Percentiles rank a stretch among this genome's conserved stretches.
Conservation (phyloP, 2,888 invertebrate genomes). For the Chydorus sphaericus region DNA sequence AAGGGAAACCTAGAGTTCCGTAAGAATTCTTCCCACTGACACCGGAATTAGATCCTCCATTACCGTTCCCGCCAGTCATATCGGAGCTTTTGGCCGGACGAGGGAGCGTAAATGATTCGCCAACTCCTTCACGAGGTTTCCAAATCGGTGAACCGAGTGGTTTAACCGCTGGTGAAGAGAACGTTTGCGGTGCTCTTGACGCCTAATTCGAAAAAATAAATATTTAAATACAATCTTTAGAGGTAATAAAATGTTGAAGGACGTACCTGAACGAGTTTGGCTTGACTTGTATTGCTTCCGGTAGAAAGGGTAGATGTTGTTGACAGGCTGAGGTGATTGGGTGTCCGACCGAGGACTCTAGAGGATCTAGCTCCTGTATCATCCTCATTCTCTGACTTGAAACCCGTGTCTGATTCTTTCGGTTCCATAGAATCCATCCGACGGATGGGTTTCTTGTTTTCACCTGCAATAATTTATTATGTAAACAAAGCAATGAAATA, state of each 20-base stretch:
- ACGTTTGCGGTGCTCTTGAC: slow-evolving; percentile 12
- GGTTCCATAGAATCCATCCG: slow-evolving; percentile 13
- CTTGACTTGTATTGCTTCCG: slow-evolving; percentile 70
- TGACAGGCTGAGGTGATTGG: slow-evolving; percentile 83
- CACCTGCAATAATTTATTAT: not conserved
- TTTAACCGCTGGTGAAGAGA: slow-evolving; percentile 12
- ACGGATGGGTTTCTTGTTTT: slow-evolving; percentile 1
- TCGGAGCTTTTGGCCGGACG: slow-evolving; percentile 1
- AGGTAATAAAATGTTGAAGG: not conserved
- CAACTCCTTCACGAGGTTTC: slow-evolving; percentile 75
- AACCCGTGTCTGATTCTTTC: slow-evolving; percentile 44
- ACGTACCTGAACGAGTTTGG: slow-evolving; percentile 34
- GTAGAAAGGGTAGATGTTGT: slow-evolving; percentile 87
- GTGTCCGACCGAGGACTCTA: slow-evolving; percentile 57
- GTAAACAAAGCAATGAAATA: not conserved
- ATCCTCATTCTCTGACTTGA: slow-evolving; percentile 74
- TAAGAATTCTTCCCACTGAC: not conserved
- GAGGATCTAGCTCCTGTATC: slow-evolving; percentile 49
- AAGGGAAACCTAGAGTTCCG: not conserved
- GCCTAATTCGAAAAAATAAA: not conserved
- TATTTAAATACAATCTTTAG: not conserved
- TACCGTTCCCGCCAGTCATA: no score
- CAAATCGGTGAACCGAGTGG: slow-evolving; percentile 82
- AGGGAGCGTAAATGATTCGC: slow-evolving; percentile 46
- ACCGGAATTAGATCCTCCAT: not conserved